These are phyloP conservation scores for Bombus soroeensis DNA, from an alignment of 1,140 invertebrate genomes.

Conservation along the genomic window DNA sequence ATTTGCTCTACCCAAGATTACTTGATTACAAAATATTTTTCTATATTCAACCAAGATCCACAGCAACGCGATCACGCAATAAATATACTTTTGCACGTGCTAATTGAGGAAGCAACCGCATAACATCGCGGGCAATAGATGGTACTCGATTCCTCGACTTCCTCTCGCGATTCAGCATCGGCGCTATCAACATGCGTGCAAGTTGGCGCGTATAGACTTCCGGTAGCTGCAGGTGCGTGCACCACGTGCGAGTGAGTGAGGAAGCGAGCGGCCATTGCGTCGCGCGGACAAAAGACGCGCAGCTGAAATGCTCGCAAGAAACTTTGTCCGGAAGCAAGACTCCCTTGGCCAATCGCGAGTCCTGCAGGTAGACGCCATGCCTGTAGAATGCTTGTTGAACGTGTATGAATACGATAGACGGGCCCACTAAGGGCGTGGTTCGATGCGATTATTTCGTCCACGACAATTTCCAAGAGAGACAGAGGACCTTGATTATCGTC, in stretches of 20 bases:
- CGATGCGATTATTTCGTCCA: constrained; percentile 62
- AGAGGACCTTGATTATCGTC: constrained; percentile 10
- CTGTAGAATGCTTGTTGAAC: neutral
- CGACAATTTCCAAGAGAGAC: neutral
- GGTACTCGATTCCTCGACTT: neutral
- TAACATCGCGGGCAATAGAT: neutral
- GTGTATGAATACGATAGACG: neutral
- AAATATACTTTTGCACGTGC: neutral
- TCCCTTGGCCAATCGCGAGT: constrained; percentile 65
- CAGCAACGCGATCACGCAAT: neutral
- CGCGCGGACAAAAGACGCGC: constrained; percentile 51
- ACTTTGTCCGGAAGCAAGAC: constrained; percentile 62
- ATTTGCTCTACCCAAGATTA: too few species aligned
- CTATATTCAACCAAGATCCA: too few species aligned
- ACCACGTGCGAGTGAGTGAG: neutral
- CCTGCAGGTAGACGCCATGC: constrained; percentile 61
- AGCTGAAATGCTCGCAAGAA: constrained; percentile 48
- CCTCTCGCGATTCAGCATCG: constrained; percentile 8
- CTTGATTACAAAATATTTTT: too few species aligned
- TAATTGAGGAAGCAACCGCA: neutral
- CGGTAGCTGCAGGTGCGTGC: constrained; percentile 57
- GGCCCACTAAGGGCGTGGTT: constrained; percentile 66
- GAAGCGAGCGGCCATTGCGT: constrained; percentile 46
- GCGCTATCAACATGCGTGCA: constrained; percentile 57
- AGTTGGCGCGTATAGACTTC: constrained; percentile 45